phyloP scores from a whole-genome alignment of 2,888 invertebrate genomes.

The Odiellus spinosus region DNA sequence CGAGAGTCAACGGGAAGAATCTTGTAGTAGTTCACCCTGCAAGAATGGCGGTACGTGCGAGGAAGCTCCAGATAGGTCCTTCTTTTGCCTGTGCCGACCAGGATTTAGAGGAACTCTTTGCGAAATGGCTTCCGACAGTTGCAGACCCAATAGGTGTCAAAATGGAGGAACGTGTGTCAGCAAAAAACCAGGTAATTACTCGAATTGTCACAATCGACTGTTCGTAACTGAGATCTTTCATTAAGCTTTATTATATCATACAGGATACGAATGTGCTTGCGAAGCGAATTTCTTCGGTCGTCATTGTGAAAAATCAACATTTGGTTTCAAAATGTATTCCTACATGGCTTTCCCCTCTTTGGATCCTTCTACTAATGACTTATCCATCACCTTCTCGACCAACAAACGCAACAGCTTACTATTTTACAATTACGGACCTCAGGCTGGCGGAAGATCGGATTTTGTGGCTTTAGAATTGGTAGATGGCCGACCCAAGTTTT shows the following conservation, averaged over 20 bases:
- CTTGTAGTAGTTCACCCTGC: slow-evolving; percentile 70
- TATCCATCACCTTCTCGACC: slow-evolving; percentile 65
- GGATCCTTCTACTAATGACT: slow-evolving; percentile 75
- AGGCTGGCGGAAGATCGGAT: slow-evolving; percentile 73
- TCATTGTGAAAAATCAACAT: slow-evolving; percentile 77
- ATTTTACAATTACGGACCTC: slow-evolving; percentile 78
- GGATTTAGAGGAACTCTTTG: slow-evolving; percentile 83
- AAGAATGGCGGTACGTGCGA: slow-evolving; percentile 81
- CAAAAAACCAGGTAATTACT: slow-evolving; percentile 13
- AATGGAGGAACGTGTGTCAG: slow-evolving; percentile 75
- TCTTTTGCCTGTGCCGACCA: slow-evolving; percentile 78
- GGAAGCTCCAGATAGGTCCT: slow-evolving; percentile 70
- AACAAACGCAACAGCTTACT: slow-evolving; percentile 68
- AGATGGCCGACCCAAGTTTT: slow-evolving; percentile 66
- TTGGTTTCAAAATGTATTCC: slow-evolving; percentile 73
- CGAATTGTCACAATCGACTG: background rate
- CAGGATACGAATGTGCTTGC: slow-evolving; percentile 62
- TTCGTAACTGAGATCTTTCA: background rate
- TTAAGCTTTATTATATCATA: slow-evolving; percentile 28
- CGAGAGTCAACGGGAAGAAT: slow-evolving; percentile 65
- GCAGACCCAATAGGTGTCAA: slow-evolving; percentile 81
- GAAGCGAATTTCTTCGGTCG: slow-evolving; percentile 68
- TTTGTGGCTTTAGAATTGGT: slow-evolving; percentile 82
- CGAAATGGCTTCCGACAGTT: slow-evolving; percentile 67
- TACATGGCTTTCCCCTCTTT: slow-evolving; percentile 74